These are phyloP conservation scores for Phalera bucephala DNA, from an alignment of 2,888 invertebrate genomes.

Conservation along the genomic window DNA sequence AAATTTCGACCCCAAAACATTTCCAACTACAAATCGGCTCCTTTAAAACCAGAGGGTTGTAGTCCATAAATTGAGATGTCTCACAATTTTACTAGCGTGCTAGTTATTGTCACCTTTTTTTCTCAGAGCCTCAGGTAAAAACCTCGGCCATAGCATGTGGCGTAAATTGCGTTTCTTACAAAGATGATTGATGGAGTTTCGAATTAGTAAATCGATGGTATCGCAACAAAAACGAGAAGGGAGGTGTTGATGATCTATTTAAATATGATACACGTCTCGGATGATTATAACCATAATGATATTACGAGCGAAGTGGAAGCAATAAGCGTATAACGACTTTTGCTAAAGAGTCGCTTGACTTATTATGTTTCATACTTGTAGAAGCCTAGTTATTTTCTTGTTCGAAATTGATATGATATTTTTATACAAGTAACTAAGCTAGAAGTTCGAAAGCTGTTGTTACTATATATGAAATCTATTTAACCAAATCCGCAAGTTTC, in stretches of 20 bases:
- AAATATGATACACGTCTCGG: conserved; percentile 42
- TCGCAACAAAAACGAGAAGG: conserved; percentile 36
- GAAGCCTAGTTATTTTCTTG: too few relatives aligned
- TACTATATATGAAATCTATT: too few relatives aligned
- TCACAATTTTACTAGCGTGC: conserved; percentile 64
- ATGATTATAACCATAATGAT: conserved; percentile 34
- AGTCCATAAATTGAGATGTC: conserved; percentile 77
- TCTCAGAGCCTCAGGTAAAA: conserved; percentile 60
- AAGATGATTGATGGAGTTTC: conserved; percentile 71
- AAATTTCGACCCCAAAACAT: conserved; percentile 2
- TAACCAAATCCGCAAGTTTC: too few relatives aligned
- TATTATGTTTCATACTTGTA: too few relatives aligned
- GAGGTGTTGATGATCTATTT: conserved; percentile 58
- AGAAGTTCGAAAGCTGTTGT: too few relatives aligned
- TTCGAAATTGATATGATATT: too few relatives aligned
- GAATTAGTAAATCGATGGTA: conserved; percentile 62
- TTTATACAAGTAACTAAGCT: too few relatives aligned
- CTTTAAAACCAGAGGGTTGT: conserved; percentile 33
- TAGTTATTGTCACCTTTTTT: conserved; percentile 73
- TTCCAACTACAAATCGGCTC: conserved; percentile 38
- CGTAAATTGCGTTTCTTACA: conserved; percentile 63
- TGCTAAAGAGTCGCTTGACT: too few relatives aligned
- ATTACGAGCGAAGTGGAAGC: conserved; percentile 20
- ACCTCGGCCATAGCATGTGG: conserved; percentile 55
- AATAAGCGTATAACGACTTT: conserved; percentile 6